Base-by-base conservation (phyloP, 2,113 vertebrate genomes). In the Emydocephalus ijimae region DNA sequence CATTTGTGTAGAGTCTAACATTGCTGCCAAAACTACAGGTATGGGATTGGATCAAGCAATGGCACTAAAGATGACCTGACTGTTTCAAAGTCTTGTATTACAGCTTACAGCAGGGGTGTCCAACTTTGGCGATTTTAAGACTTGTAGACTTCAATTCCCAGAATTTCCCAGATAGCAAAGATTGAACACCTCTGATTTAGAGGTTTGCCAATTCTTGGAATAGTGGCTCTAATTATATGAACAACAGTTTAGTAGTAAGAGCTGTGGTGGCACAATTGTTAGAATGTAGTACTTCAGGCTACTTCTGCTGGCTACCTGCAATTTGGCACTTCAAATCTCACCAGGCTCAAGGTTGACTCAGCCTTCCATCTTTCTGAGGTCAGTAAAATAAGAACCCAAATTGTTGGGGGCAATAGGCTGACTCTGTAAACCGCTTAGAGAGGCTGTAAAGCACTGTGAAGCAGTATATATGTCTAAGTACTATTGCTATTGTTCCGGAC, bases 21-120 rank as follows among this genome's bases (percentile, higher is more conserved):
- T 85, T 50, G 90, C 59, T 69, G 93, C 93, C 94, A 94, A 43
- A 55, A 55, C 12, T 0, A 0, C 9, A 93, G 92, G 91, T 93
- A 86, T 45, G 3, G n/a, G 45, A 81, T 86, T 87, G 74, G 94
- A 93, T 29, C 59, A 48, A 94, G 90, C 54, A 29, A 86, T 43
- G 69, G 52, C 39, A 92, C 2, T 64, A 64, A 8, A 89, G 93
- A 89, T 92, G 95, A 20, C 64, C 20, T 92, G 59, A 87, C 94
- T 61, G n/a, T 50, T 69, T 94, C 92, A 85, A 92, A 90, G 93
- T 92, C 92, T 3, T 74, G 14, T 8, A 12, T 90, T 92, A 86
- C 59, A n/a, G 90, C 93, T 64, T 23, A 85, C 90, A 54, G 69
- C 29, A 69, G 29, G 29, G 29, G 29, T 69, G 2, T 18, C 29